Percentiles rank a stretch among this genome's conserved stretches.
phyloP scores from a whole-genome alignment of 1,140 invertebrate species.

The Ganaspis sp. region DNA sequence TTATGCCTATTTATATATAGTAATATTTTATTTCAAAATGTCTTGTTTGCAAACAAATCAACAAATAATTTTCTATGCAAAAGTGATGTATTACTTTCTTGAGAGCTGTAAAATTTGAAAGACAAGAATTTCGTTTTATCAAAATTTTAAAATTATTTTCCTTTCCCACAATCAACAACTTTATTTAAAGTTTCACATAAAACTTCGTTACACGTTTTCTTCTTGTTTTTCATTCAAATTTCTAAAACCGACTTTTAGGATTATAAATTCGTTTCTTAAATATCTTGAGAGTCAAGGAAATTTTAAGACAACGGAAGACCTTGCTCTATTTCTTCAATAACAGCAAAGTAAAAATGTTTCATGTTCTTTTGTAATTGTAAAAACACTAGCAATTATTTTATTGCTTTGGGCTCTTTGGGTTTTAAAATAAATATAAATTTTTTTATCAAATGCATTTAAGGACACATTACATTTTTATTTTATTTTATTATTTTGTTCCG shows the following conservation, averaged over 20 bases:
- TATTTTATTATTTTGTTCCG: too few species aligned
- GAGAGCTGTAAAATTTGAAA: neutral
- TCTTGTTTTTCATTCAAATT: neutral
- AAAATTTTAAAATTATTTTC: neutral
- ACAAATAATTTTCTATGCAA: neutral
- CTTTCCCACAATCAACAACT: neutral
- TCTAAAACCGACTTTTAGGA: neutral
- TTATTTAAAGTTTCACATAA: neutral
- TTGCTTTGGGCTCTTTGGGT: too few species aligned
- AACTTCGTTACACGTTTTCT: neutral
- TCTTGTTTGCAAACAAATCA: neutral
- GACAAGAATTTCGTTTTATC: neutral
- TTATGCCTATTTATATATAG: neutral
- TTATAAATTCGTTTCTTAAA: neutral
- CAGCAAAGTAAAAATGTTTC: constrained; percentile 1
- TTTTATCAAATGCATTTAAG: too few species aligned
- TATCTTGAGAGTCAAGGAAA: constrained; percentile 20
- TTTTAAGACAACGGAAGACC: constrained; percentile 5
- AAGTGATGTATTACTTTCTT: too few species aligned
- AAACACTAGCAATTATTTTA: too few species aligned
- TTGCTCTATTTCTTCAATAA: constrained; percentile 14
- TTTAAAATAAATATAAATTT: too few species aligned
- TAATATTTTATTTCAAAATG: neutral
- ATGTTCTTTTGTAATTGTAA: neutral
- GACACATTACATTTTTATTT: too few species aligned